phyloP scores from a whole-genome alignment of 1,140 invertebrate species.

The Camponotus vicinus region DNA sequence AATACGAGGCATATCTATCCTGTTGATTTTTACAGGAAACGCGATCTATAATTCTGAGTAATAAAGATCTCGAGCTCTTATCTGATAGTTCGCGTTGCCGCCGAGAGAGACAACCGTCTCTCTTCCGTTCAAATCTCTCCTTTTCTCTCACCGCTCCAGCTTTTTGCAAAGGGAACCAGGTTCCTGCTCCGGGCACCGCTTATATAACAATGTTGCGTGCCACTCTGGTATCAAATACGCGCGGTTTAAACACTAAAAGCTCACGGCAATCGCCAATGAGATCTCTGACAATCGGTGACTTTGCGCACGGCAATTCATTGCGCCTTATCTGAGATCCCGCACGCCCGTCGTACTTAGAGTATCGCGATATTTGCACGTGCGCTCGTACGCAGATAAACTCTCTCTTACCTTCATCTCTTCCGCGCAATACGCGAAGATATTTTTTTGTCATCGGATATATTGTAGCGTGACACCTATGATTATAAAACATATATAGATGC shows the following conservation, averaged over 20 bases:
- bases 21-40: conserved; percentile 66
- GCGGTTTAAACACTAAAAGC: conserved; percentile 65
- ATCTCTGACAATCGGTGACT: conserved; percentile 75
- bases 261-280: conserved; percentile 70
- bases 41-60: conserved; percentile 69
- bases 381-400: conserved; percentile 67
- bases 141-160: neutral
- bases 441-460: neutral
- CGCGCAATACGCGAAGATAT: conserved; percentile 33
- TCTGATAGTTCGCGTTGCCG: conserved; percentile 65
- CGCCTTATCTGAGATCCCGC: conserved; percentile 72
- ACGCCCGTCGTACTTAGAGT: conserved; percentile 36
- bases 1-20: conserved; percentile 59
- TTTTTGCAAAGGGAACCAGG: conserved; percentile 49
- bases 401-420: conserved; percentile 47
- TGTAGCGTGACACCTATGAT: neutral
- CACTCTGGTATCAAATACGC: conserved; percentile 65
- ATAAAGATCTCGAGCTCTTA: conserved; percentile 72
- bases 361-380: conserved; percentile 60
- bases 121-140: neutral
- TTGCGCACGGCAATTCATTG: conserved; percentile 71
- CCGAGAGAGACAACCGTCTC: conserved; percentile 28
- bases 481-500: neutral
- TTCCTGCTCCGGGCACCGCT: neutral
- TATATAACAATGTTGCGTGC: conserved; percentile 64